Evolutionary conservation across 2,797 vertebrate species (phyloP).

Genomic region (Tympanoctomys barrerae): DNA sequence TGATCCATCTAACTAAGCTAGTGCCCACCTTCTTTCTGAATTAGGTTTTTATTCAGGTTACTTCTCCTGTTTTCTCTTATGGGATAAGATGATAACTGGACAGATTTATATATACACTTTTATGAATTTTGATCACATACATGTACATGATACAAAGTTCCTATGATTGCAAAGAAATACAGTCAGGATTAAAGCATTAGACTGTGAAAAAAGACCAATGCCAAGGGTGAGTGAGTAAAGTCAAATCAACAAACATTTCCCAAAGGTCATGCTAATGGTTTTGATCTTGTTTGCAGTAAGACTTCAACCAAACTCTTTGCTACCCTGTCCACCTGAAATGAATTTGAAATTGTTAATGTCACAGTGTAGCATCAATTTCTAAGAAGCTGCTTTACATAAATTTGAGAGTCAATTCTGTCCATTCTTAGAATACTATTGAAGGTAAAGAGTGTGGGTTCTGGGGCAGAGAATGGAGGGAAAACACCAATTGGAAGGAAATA

Average conservation of each 20-base stretch:
- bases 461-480: background rate
- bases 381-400: background rate
- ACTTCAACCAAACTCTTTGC: background rate
- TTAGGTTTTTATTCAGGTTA: background rate
- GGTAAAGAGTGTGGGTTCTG: too few species aligned
- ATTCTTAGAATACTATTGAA: background rate
- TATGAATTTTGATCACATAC: background rate
- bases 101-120: background rate
- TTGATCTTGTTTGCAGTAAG: slow-evolving; percentile 1
- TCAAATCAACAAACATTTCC: background rate
- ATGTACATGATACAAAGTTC: background rate
- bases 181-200: background rate
- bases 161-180: slow-evolving; percentile 49
- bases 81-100: background rate
- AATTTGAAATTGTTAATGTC: background rate
- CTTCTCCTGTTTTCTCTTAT: background rate
- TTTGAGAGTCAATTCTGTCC: background rate
- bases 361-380: background rate
- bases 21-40: slow-evolving; percentile 28
- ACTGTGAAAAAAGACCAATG: background rate
- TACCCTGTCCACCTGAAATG: background rate
- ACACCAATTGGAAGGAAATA: background rate
- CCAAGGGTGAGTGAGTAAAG: background rate
- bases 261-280: background rate
- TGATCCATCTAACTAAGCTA: slow-evolving; percentile 42